Percentiles rank a stretch among this genome's conserved stretches.
These are phyloP conservation scores for Tympanuchus pallidicinctus DNA, from an alignment of 2,113 vertebrate species.

Conservation along the genomic window DNA sequence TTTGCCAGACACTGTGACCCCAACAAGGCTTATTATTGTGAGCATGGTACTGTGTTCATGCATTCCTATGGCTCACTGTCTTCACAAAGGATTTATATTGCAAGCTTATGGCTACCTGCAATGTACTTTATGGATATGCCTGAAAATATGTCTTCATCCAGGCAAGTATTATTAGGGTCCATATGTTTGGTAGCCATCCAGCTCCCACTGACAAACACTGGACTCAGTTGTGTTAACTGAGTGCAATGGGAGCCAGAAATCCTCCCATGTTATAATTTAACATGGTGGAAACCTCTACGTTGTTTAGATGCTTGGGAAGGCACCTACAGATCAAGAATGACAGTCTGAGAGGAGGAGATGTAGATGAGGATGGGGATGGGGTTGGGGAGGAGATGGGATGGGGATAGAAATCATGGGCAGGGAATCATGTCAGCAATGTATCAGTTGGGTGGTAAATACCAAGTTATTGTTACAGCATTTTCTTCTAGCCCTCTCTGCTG, in stretches of 20 bases:
- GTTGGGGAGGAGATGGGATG: too few relatives aligned
- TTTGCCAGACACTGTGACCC: background rate
- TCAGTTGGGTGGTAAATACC: background rate
- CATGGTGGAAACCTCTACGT: background rate
- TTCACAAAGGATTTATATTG: background rate
- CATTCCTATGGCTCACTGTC: background rate
- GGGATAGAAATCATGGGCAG: background rate
- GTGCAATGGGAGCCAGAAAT: background rate
- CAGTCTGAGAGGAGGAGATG: background rate
- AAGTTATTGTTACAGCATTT: background rate
- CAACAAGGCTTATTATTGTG: background rate
- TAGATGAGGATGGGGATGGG: too few relatives aligned
- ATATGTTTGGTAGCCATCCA: background rate
- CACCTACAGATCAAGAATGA: background rate
- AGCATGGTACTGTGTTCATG: background rate
- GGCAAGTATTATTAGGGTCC: background rate
- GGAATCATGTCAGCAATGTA: background rate
- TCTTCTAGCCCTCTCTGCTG: background rate
- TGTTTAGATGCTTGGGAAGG: background rate
- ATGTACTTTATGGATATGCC: background rate
- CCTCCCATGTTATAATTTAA: background rate
- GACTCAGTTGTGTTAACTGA: background rate
- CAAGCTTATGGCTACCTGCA: background rate
- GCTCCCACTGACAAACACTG: too few relatives aligned
- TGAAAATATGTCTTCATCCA: background rate